phyloP scores from a whole-genome alignment of 2,797 vertebrate species.

The Champsocephalus esox region DNA sequence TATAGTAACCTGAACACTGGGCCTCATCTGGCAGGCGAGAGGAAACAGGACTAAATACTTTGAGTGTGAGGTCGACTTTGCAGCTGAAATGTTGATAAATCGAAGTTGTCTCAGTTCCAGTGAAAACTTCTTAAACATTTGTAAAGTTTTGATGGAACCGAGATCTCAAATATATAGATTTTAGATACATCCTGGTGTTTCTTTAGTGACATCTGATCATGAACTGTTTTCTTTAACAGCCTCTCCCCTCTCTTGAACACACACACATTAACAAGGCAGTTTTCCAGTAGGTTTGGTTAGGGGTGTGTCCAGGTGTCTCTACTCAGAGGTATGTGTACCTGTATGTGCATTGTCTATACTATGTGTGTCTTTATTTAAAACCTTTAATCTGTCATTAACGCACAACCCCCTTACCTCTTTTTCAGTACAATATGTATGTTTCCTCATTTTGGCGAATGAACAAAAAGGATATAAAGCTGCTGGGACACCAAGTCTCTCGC shows the following conservation, averaged over 20 bases:
- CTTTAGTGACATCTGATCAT: neutral
- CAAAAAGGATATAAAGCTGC: neutral
- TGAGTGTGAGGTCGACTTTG: constrained; percentile 9
- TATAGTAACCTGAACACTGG: neutral
- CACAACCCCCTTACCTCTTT: too few species aligned
- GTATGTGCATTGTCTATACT: constrained; percentile 18
- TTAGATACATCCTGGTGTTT: neutral
- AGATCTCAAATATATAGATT: neutral
- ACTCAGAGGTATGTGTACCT: constrained; percentile 23
- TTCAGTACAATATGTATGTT: neutral
- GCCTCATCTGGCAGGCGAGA: neutral
- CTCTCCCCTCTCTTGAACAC: neutral
- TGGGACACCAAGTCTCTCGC: too few species aligned
- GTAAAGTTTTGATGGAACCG: neutral
- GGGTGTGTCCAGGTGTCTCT: constrained; percentile 44
- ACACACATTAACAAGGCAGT: too few species aligned
- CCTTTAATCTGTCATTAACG: neutral
- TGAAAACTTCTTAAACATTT: neutral
- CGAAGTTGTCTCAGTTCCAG: neutral
- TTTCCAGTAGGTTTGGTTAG: neutral
- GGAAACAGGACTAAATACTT: constrained; percentile 20
- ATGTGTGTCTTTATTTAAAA: neutral
- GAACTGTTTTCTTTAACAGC: neutral
- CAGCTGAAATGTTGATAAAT: constrained; percentile 13
- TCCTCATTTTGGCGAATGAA: neutral